Evolutionary conservation across 2,888 invertebrate species (phyloP), one percentile per base, ranked within the genome.

Genomic region (Vanessa cardui): DNA sequence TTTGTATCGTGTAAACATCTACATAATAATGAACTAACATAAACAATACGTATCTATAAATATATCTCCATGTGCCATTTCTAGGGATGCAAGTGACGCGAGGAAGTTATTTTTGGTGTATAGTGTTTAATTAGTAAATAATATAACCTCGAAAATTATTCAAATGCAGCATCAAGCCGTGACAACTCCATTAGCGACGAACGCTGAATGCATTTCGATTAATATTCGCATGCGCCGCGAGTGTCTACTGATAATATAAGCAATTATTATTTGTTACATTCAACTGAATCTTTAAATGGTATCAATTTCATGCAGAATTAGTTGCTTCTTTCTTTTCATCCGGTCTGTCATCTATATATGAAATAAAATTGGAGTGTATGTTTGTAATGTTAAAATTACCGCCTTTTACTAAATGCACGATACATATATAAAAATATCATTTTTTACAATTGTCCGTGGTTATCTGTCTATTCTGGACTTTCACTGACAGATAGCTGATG

Each of bases 201-300:
- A 73, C 69, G 73, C 77, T 77, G 80, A 83, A 83, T 83, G 83
- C 83, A 83, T 83, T 85, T 83, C 80, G 80, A 84, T 84, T 85
- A 82, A 83, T 82, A 80, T 77, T 73, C 68, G 74, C 76, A 64
- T 67, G 74, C 76, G 72, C 76, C 69, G 71, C 76, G 71, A 77
- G 80, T 77, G 78, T 76, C 72, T 73, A 73, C 75, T 71, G 76
- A 77, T 80, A 80, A 81, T 82, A 39, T 39, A 77, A 77, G 74
- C 77, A 73, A 69, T 78, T 75, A 76, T 70, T 72, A 66, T 69
- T 66, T 67, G 71, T 64, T 74, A 74, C 74, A 71, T 73, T 73
- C 70, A 72, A 44, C 49, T 64, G 63, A 52, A 64, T 58, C 66
- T 65, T 70, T 70, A 46, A 62, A 60, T 61, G 31, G 52, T 54